A percentile compares a stretch with the other conserved stretches of the same genome.
Evolutionary conservation across 1,140 invertebrate genomes (phyloP).

Genomic region (Holcopasites calliopsidis): DNA sequence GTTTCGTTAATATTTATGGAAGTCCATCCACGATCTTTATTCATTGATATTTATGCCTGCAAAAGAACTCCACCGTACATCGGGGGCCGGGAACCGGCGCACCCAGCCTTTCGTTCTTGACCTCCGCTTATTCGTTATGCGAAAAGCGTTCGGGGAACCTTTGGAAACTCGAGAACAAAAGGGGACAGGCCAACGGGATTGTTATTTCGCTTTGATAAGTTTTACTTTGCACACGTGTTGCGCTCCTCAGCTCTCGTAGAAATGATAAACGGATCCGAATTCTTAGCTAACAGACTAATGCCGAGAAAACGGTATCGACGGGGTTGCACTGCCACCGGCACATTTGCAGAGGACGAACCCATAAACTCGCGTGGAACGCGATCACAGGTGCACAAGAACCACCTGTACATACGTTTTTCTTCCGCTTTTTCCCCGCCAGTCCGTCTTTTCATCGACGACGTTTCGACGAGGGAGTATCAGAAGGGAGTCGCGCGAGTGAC

Average conservation of each 20-base stretch:
- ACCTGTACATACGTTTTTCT: slow-evolving; percentile 18
- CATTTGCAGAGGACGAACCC: too few relatives aligned
- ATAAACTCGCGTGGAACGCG: not conserved
- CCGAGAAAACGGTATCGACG: not conserved
- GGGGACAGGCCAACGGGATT: not conserved
- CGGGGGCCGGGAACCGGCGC: not conserved
- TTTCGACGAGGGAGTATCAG: slow-evolving; percentile 16
- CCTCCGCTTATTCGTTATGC: slow-evolving; percentile 14
- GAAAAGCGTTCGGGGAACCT: not conserved
- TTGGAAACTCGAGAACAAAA: not conserved
- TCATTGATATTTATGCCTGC: slow-evolving; percentile 28
- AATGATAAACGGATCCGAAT: not conserved
- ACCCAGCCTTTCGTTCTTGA: not conserved
- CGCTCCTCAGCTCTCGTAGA: too few relatives aligned
- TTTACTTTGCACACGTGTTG: too few relatives aligned
- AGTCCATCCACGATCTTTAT: slow-evolving; percentile 19
- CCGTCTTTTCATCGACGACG: slow-evolving; percentile 11
- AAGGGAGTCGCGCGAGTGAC: slow-evolving; percentile 23
- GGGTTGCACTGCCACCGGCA: too few relatives aligned
- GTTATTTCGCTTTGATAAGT: not conserved
- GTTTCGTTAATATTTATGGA: slow-evolving; percentile 42
- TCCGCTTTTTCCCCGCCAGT: not conserved
- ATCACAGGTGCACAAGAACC: not conserved
- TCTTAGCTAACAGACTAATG: not conserved
- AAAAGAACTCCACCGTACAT: not conserved